Percentiles rank a stretch among this genome's conserved stretches.
phyloP scores from a whole-genome alignment of 1,140 invertebrate genomes.

The Drosophila prosaltans region DNA sequence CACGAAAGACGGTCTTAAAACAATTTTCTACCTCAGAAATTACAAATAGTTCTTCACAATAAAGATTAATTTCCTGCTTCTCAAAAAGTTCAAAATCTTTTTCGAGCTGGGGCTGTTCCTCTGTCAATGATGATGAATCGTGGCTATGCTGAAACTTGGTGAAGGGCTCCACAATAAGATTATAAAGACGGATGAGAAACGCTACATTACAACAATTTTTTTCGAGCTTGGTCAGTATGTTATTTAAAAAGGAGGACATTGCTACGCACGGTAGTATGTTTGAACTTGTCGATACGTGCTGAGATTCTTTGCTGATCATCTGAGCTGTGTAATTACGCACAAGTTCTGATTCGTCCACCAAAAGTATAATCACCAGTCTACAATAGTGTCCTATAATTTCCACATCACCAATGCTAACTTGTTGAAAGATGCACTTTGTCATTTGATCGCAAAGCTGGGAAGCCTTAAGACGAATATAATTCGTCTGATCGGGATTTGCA shows the following conservation, averaged over 20 bases:
- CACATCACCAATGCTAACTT: constrained; percentile 31
- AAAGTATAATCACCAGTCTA: constrained; percentile 55
- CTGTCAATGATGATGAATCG: neutral
- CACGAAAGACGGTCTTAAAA: constrained; percentile 2
- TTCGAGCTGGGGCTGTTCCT: neutral
- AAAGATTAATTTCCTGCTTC: constrained; percentile 70
- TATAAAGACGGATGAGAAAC: constrained; percentile 50
- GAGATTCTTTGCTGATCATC: constrained; percentile 9
- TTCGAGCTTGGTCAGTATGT: constrained; percentile 26
- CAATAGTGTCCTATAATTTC: constrained; percentile 48
- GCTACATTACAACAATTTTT: neutral
- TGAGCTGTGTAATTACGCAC: constrained; percentile 59
- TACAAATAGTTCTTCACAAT: constrained; percentile 57
- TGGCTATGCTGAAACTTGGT: neutral
- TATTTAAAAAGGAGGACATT: constrained; percentile 37
- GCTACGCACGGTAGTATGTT: constrained; percentile 44
- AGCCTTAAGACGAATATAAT: constrained; percentile 48
- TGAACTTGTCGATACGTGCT: constrained; percentile 8
- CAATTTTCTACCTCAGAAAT: constrained; percentile 14
- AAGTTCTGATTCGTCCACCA: constrained; percentile 70
- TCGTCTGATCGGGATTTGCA: constrained; percentile 23
- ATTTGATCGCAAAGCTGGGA: constrained; percentile 30
- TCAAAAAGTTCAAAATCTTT: constrained; percentile 65
- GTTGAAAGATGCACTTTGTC: constrained; percentile 1
- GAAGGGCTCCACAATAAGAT: constrained; percentile 53